Percentiles rank a stretch among this genome's conserved stretches.
Evolutionary conservation across 2,797 vertebrate species (phyloP).

Genomic region (Crocodylus rhombifer): DNA sequence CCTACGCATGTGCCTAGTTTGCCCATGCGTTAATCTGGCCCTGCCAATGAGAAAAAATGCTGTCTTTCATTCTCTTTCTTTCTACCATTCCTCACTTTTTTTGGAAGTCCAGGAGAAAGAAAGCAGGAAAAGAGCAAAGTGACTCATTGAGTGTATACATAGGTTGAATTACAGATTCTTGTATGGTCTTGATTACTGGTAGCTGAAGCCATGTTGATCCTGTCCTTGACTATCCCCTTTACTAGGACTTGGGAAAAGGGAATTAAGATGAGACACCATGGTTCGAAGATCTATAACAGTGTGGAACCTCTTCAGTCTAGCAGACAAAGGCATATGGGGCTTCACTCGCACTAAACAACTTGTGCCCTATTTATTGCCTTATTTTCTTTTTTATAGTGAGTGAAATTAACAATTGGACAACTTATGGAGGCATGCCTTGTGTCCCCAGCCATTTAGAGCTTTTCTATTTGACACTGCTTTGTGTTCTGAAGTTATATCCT

Average conservation of each 20-base stretch:
- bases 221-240: neutral
- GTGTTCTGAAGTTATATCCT: slow-evolving; percentile 10
- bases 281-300: neutral
- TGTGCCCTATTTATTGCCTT: slow-evolving; percentile 4
- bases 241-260: neutral
- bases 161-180: neutral
- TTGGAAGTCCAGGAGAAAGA: neutral
- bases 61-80: neutral
- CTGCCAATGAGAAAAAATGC: neutral
- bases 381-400: slow-evolving; percentile 14
- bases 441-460: neutral
- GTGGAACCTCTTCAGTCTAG: slow-evolving; percentile 29
- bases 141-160: neutral
- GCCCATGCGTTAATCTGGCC: too few species aligned
- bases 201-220: slow-evolving; percentile 11
- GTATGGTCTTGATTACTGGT: neutral
- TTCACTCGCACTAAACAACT: too few species aligned
- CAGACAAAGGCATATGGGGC: slow-evolving; percentile 17
- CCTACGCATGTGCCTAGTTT: too few species aligned
- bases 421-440: neutral
- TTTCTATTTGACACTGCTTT: neutral
- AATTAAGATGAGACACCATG: neutral
- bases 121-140: neutral
- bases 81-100: neutral
- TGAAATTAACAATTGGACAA: neutral